These are phyloP conservation scores for Antechinus flavipes DNA, from an alignment of 2,113 vertebrate species.

Conservation along the genomic window DNA sequence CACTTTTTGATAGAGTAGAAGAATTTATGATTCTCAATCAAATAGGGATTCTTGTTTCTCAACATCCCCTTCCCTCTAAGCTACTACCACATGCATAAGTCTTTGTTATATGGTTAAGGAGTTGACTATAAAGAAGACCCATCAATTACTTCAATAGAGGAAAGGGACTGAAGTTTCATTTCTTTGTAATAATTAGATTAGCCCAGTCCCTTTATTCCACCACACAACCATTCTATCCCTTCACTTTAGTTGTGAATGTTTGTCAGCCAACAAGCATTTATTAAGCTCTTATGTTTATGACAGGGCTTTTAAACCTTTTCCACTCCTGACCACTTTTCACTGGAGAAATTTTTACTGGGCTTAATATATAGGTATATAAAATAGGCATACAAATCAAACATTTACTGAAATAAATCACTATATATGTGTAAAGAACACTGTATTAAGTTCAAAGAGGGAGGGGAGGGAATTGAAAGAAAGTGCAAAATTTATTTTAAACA, in stretches of 20 bases:
- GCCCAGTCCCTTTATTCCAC: neutral
- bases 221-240: neutral
- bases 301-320: too few relatives aligned
- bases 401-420: too few relatives aligned
- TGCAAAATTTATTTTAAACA: constrained; percentile 10
- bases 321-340: too few relatives aligned
- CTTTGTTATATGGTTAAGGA: neutral
- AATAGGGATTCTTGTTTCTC: constrained; percentile 44
- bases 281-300: neutral
- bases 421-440: too few relatives aligned
- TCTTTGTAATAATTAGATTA: neutral
- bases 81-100: neutral
- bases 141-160: neutral
- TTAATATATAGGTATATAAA: too few relatives aligned
- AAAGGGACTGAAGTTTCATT: neutral
- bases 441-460: neutral
- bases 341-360: too few relatives aligned
- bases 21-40: constrained; percentile 56
- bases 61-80: neutral
- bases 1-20: constrained; percentile 23
- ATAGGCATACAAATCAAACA: too few relatives aligned
- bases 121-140: neutral
- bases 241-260: neutral
- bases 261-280: neutral
- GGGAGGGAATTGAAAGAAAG: neutral